Evolutionary conservation across 1,140 invertebrate genomes (phyloP), one percentile per base, ranked within the genome.

Genomic region (Neelides sp.): DNA sequence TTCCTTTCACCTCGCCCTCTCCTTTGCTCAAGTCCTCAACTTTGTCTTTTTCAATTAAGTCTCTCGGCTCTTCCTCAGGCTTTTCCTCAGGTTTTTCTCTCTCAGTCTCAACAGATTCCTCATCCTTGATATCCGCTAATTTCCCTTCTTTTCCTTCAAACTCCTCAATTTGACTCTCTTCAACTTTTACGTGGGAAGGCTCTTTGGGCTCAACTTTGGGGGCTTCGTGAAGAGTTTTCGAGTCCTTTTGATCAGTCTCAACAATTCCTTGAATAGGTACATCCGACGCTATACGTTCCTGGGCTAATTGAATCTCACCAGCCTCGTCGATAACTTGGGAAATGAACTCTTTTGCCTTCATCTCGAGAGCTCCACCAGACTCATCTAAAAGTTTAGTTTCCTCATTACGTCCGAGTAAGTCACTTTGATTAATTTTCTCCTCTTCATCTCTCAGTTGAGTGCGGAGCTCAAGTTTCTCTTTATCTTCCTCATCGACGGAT

Each of bases 61-160:
- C 3, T 34, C 1, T 35, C 1, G 3, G 5, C 20, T 35, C 36
- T 7, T 36, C 34, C 10, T 20, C 35, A 3, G 44, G 28, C 24
- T 35, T 44, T 19, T 52, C 4, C 13, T 24, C 27, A 1, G 28
- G 1, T 40, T 23, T 39, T 47, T 40, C 30, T 32, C 12, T 8
- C 22, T 24, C 26, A 30, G 7, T 12, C 47, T 30, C 43, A 1
- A 28, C 8, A 51, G 27, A 12, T 20, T 27, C 23, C 4, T 44
- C 49, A 1, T 24, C 2, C 34, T 34, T 19, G 5, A 19, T 3
- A 28, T 34, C 28, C 1, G 34, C 48, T 15, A 17, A 26, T 32
- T 50, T 27, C 22, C 34, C 41, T 75, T 76, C 52, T 78, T 79
- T 22, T 41, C 66, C 63, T 28, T 63, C 61, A 27, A 62, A 61